Conservation (phyloP, 2,888 invertebrate species). For the Torymus texanus region DNA sequence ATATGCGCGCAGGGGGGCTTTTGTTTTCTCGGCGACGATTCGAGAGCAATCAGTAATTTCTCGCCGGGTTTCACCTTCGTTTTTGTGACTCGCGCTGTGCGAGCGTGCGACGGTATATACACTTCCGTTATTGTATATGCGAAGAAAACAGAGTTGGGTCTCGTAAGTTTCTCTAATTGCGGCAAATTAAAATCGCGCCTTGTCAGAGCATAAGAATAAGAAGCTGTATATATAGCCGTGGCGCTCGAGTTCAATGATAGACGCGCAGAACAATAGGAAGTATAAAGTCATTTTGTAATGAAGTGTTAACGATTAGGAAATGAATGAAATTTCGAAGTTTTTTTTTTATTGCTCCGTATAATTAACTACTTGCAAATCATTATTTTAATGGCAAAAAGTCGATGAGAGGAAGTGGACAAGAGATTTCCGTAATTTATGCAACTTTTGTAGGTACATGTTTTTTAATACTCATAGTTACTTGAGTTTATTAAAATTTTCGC, state of each 20-base stretch:
- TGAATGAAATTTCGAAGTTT: neutral
- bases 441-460: neutral
- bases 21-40: constrained; percentile 34
- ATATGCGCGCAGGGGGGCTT: neutral
- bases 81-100: neutral
- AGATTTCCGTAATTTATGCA: too few species aligned
- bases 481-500: neutral
- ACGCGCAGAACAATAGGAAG: neutral
- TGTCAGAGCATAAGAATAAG: neutral
- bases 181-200: neutral
- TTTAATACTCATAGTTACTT: neutral
- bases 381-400: too few species aligned
- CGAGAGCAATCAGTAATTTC: constrained; percentile 28
- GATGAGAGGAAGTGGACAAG: too few species aligned
- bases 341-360: too few species aligned
- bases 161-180: constrained; percentile 1
- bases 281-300: neutral
- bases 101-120: too few species aligned
- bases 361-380: too few species aligned
- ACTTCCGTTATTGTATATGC: constrained; percentile 21
- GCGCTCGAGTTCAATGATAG: too few species aligned
- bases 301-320: neutral
- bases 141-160: neutral
- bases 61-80: constrained; percentile 6
- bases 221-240: neutral